These are phyloP conservation scores for Micromesistius poutassou DNA, from an alignment of 2,797 vertebrate genomes.

Conservation along the genomic window DNA sequence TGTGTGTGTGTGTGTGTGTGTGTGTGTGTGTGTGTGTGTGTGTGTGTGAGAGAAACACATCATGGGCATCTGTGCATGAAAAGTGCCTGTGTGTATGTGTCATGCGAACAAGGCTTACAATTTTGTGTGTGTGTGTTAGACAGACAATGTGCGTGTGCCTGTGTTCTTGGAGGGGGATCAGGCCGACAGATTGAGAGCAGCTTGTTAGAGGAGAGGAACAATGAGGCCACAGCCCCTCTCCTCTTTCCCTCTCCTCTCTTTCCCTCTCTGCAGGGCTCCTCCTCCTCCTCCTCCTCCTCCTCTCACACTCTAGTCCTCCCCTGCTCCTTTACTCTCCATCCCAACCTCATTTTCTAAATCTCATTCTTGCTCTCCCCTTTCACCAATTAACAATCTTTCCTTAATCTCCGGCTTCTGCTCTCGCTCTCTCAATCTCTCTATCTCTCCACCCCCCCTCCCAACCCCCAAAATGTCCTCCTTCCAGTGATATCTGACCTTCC, in stretches of 20 bases:
- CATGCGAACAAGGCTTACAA: conserved; percentile 7
- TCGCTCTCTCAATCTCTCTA: neutral
- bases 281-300: conserved; percentile 8
- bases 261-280: neutral
- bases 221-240: conserved; percentile 62
- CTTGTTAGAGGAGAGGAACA: conserved; percentile 74
- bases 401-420: neutral
- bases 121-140: conserved; percentile 21
- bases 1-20: neutral
- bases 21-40: conserved; percentile 10
- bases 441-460: no score
- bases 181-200: conserved; percentile 76
- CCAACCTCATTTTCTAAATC: conserved; percentile 2
- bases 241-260: conserved; percentile 39
- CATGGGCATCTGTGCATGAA: neutral
- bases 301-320: no score
- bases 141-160: conserved; percentile 27
- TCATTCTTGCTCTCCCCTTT: conserved; percentile 9
- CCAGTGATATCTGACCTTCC: conserved; percentile 29
- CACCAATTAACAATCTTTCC: conserved; percentile 6
- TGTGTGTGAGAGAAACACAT: neutral
- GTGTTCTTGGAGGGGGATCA: conserved; percentile 65
- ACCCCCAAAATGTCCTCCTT: neutral
- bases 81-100: neutral
- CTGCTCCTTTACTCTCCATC: neutral